Evolutionary conservation across 2,888 invertebrate species (phyloP).

Genomic region (Xylocampa areola): DNA sequence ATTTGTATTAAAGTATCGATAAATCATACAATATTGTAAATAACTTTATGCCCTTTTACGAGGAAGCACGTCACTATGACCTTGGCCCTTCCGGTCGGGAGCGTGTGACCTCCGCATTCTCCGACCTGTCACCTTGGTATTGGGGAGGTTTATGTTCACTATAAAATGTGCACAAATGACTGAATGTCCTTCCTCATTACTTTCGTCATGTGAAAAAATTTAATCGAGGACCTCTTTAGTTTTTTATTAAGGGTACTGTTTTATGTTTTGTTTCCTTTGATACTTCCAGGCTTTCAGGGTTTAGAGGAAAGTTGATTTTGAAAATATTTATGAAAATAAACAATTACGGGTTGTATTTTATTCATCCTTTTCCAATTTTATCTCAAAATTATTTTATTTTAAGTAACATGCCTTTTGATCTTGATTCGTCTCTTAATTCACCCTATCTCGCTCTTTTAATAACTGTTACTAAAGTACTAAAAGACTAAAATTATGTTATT

Average conservation of each 20-base stretch:
- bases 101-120: constrained; percentile 31
- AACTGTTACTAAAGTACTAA: too few species aligned
- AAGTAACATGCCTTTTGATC: too few species aligned
- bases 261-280: not conserved
- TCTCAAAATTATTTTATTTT: too few species aligned
- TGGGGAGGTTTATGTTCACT: constrained; percentile 40
- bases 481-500: too few species aligned
- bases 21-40: constrained; percentile 35
- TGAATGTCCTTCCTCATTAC: constrained; percentile 44
- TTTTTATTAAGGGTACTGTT: constrained; percentile 1
- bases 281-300: not conserved
- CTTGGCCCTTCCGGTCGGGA: constrained; percentile 56
- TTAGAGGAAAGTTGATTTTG: too few species aligned
- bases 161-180: constrained; percentile 45
- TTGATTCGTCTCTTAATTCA: too few species aligned
- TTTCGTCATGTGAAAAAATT: constrained; percentile 25
- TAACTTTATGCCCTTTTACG: constrained; percentile 23
- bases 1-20: constrained; percentile 25
- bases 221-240: not conserved
- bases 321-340: too few species aligned
- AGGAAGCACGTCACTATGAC: constrained; percentile 31
- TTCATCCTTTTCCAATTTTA: too few species aligned
- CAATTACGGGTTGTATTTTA: too few species aligned
- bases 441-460: too few species aligned
- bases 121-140: constrained; percentile 46